These are phyloP conservation scores for Peromyscus eremicus DNA, from an alignment of 2,797 vertebrate genomes.

Conservation along the genomic window DNA sequence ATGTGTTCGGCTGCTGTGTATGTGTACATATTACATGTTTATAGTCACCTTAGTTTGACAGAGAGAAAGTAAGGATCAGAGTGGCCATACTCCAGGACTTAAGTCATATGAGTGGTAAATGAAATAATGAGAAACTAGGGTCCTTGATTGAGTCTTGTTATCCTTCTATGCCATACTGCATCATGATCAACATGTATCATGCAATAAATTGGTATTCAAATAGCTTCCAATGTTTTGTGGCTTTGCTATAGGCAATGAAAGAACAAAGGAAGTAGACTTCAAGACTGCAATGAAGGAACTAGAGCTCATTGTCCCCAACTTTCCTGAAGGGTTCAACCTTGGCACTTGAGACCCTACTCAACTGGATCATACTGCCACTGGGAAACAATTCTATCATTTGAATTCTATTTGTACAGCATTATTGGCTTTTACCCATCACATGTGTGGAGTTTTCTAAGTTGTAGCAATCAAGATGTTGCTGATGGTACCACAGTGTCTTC, in stretches of 20 bases:
- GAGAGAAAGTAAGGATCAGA: neutral
- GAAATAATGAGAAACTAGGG: neutral
- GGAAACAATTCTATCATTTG: neutral
- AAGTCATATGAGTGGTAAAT: neutral
- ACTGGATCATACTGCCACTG: neutral
- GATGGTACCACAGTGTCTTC: neutral
- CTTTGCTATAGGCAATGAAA: neutral
- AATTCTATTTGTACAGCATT: neutral
- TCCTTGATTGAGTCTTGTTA: neutral
- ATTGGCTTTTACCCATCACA: neutral
- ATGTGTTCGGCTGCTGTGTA: neutral
- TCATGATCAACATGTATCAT: neutral
- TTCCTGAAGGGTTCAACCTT: neutral
- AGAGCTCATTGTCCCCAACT: neutral
- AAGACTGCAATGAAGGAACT: rapidly evolving
- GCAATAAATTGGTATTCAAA: neutral
- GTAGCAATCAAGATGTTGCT: neutral
- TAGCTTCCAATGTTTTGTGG: no score
- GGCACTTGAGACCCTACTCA: neutral
- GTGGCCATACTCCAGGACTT: no score
- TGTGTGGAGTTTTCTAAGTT: neutral
- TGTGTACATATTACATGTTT: neutral
- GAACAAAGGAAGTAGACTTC: neutral
- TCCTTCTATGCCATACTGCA: neutral
- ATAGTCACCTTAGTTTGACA: neutral